Conservation (phyloP, 2,113 vertebrate genomes). For the Xerus inauris region DNA sequence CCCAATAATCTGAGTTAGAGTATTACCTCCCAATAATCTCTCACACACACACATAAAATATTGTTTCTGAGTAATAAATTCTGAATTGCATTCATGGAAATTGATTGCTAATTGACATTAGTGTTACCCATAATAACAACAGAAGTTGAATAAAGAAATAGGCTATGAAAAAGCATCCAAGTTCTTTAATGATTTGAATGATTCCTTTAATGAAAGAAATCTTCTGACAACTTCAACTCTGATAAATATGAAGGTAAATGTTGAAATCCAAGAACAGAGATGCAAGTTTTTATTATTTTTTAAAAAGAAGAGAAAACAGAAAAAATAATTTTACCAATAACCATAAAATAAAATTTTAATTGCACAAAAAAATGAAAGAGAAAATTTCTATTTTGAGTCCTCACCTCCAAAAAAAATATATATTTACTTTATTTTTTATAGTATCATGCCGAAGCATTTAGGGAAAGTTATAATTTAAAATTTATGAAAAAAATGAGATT, state of each 20-base stretch:
- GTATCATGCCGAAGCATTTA: neutral
- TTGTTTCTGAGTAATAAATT: neutral
- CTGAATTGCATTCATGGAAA: neutral
- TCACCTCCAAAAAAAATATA: neutral
- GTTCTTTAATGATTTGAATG: neutral
- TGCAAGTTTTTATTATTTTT: neutral
- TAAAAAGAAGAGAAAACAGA: neutral
- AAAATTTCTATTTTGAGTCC: neutral
- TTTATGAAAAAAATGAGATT: neutral
- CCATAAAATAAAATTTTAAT: neutral
- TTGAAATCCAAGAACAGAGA: neutral
- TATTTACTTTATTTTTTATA: neutral
- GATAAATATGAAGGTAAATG: conserved; percentile 1
- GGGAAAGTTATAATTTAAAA: neutral
- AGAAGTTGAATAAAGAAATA: neutral
- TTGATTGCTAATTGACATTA: neutral
- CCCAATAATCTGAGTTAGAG: neutral
- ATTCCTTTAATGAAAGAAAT: too few relatives aligned
- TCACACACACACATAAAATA: neutral
- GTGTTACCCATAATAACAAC: neutral
- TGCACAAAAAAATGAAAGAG: neutral
- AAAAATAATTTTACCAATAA: neutral
- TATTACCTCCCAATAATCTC: neutral
- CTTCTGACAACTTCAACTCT: neutral
- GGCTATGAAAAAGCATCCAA: neutral